These are phyloP conservation scores for Cyprinodon brontotheroides DNA, from an alignment of 2,113 vertebrate genomes.

Conservation along the genomic window DNA sequence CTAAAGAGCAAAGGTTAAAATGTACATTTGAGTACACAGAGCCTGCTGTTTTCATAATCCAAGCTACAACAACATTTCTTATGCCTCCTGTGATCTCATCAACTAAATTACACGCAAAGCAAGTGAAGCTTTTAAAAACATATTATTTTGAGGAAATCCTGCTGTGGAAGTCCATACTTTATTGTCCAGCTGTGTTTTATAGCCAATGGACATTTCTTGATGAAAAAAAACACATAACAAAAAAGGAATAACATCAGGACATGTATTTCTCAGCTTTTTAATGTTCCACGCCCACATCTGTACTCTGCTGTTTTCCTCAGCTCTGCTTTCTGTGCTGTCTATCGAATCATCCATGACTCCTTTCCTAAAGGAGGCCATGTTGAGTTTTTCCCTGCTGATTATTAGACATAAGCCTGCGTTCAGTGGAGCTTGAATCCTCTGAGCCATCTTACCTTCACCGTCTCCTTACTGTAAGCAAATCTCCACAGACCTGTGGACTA, in stretches of 20 bases:
- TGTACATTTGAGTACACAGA: background rate
- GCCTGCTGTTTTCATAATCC: background rate
- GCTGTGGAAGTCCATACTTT: background rate
- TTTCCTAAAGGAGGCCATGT: conserved; percentile 45
- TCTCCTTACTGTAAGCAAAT: conserved; percentile 71
- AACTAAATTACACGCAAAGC: background rate
- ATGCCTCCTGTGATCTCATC: background rate
- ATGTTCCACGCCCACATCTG: conserved; percentile 2
- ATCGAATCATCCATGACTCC: conserved; percentile 33
- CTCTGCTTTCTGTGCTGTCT: conserved; percentile 41
- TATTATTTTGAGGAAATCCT: background rate
- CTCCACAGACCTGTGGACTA: conserved; percentile 62
- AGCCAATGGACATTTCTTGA: background rate
- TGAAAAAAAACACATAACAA: background rate
- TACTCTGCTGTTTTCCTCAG: conserved; percentile 30
- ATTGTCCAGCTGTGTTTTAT: background rate
- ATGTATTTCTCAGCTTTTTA: conserved; percentile 9
- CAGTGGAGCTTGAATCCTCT: conserved; percentile 76
- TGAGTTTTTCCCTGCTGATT: conserved; percentile 74
- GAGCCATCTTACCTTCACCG: conserved; percentile 74
- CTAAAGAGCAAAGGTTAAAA: background rate
- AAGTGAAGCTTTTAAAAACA: background rate
- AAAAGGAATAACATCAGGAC: conserved; percentile 55
- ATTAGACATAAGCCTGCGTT: conserved; percentile 73
- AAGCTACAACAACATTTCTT: background rate